Conservation (phyloP, 2,797 vertebrate genomes). For the Setipinna tenuifilis region DNA sequence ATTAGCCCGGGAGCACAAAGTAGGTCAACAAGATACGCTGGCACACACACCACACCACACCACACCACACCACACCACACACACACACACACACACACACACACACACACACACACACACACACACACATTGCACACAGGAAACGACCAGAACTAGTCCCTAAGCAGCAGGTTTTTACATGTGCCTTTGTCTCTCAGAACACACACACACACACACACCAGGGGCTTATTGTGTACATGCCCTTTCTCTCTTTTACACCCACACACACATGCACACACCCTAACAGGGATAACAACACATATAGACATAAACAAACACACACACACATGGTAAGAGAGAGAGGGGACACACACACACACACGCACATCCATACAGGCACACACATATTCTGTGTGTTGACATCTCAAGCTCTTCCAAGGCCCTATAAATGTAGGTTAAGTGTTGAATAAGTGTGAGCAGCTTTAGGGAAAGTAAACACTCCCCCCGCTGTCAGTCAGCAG, state of each 20-base stretch:
- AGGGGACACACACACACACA: neutral
- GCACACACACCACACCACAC: slow-evolving; percentile 42
- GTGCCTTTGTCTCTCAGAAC: neutral
- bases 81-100: slow-evolving; percentile 37
- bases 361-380: neutral
- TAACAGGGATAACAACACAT: slow-evolving; percentile 1
- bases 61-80: slow-evolving; percentile 52
- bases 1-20: slow-evolving; percentile 81
- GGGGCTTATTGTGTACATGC: too few species aligned
- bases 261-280: neutral
- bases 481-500: slow-evolving; percentile 60
- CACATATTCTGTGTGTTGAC: slow-evolving; percentile 54
- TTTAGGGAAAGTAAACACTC: slow-evolving; percentile 71
- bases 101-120: slow-evolving; percentile 50
- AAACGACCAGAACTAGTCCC: neutral
- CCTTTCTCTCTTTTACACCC: neutral
- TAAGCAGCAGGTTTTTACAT: neutral
- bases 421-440: slow-evolving; percentile 66
- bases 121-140: slow-evolving; percentile 6
- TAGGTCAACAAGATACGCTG: slow-evolving; percentile 80
- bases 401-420: slow-evolving; percentile 64
- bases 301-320: neutral
- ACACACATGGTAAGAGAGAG: too few species aligned
- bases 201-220: slow-evolving; percentile 34
- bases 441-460: slow-evolving; percentile 63